Percentiles rank a stretch among this genome's conserved stretches.
Evolutionary conservation across 1,140 invertebrate genomes (phyloP).

Genomic region (Schlechtendalia chinensis): DNA sequence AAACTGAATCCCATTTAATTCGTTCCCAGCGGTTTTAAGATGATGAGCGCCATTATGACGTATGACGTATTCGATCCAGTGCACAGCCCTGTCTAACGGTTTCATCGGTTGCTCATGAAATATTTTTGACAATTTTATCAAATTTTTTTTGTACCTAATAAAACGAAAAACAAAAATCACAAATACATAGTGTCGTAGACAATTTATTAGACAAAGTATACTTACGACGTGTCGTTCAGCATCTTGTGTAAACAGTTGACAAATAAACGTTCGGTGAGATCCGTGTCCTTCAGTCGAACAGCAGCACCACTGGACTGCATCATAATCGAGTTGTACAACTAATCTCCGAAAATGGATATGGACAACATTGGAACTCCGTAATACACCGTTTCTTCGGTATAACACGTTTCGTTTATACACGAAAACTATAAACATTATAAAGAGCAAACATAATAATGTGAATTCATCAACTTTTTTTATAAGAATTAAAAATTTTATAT

Average conservation of each 20-base stretch:
- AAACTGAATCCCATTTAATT: slow-evolving; percentile 52
- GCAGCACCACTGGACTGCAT: slow-evolving; percentile 52
- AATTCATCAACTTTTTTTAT: too few relatives aligned
- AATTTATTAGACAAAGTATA: slow-evolving; percentile 25
- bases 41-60: slow-evolving; percentile 53
- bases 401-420: too few relatives aligned
- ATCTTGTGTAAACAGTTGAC: background rate
- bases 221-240: slow-evolving; percentile 45
- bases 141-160: slow-evolving; percentile 56
- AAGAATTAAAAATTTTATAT: too few relatives aligned
- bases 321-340: slow-evolving; percentile 76
- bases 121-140: slow-evolving; percentile 53
- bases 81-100: slow-evolving; percentile 56
- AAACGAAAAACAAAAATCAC: background rate
- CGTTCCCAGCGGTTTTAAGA: slow-evolving; percentile 46
- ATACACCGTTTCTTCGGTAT: slow-evolving; percentile 76
- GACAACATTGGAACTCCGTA: slow-evolving; percentile 74
- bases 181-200: background rate
- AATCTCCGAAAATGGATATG: slow-evolving; percentile 76
- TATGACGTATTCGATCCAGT: slow-evolving; percentile 55
- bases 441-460: too few relatives aligned
- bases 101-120: slow-evolving; percentile 57
- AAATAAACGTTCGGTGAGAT: slow-evolving; percentile 37
- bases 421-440: too few relatives aligned
- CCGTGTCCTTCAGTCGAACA: background rate